Base-by-base conservation (phyloP, 2,113 vertebrate species). In the Petroica traversi region DNA sequence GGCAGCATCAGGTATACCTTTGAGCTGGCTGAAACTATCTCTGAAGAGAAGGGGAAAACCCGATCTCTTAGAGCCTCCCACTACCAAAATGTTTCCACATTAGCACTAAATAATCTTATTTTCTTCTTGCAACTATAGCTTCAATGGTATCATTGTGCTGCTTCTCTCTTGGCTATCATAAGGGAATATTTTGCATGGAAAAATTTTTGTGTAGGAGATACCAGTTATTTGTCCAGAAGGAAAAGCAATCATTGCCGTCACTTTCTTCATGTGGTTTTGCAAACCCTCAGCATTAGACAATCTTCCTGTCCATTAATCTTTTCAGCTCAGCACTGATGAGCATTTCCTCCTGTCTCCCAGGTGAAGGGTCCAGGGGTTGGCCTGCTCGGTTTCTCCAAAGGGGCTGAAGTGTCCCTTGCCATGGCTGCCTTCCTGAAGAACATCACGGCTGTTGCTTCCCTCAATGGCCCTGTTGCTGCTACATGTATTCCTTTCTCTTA, bases 341-440 rank as follows among this genome's bases (percentile, higher is more conserved):
- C 25, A 29, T 93, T 91, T 93, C n/a, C 75, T 82, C 69, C 49
- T 83, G 0, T 40, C 72, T 48, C 31, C 66, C 84, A 98, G 97
- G 97, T 95, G 43, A 97, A 94, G 75, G 92, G 95, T 48, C 97
- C 95, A 29, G 89, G 97, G 34, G 48, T 98, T 51, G 98, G 98
- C 55, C 77, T 99, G 69, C 87, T 99, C 9, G 96, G 98, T 16
- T 97, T 97, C 81, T 98, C 98, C 77, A 98, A 99, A 92, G 98
- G 98, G 57, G 98, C 93, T 20, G 97, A 98, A 72, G 62, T 99
- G 46, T 98, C 95, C 55, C 91, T 99, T 45, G 88, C 98, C 2
- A 98, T 99, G 97, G 95, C 98, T 1, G 95, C 98, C 52, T 98
- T 98, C 83, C 93, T 99, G 59, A 96, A 98, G 75, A 97, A 98